Evolutionary conservation across 2,888 invertebrate species (phyloP).

Genomic region (Diploptera punctata): DNA sequence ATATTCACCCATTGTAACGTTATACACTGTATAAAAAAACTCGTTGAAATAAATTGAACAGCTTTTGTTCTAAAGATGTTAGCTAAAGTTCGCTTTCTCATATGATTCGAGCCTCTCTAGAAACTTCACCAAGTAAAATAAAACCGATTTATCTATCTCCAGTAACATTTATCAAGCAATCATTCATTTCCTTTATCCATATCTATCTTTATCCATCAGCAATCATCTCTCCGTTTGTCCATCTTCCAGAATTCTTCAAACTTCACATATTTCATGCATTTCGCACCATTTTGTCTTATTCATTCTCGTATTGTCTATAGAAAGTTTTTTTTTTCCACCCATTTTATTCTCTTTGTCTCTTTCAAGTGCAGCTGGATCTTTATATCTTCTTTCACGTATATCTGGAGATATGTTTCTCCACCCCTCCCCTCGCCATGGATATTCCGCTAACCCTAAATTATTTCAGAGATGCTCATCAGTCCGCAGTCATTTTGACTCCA

Average conservation of each 20-base stretch:
- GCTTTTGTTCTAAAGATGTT: too few relatives aligned
- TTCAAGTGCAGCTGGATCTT: background rate
- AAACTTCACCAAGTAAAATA: background rate
- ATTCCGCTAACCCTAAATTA: background rate
- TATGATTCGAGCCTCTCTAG: too few relatives aligned
- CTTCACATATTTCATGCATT: slow-evolving; percentile 4
- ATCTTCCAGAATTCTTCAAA: background rate
- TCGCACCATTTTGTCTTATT: background rate
- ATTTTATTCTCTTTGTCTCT: background rate
- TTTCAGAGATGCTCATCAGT: slow-evolving; percentile 1
- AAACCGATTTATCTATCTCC: background rate
- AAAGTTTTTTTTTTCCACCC: background rate
- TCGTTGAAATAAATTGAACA: too few relatives aligned
- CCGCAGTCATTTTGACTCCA: background rate
- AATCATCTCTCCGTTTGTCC: slow-evolving; percentile 18
- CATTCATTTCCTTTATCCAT: background rate
- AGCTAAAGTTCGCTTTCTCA: too few relatives aligned
- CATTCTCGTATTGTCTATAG: background rate
- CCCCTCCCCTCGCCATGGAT: too few relatives aligned
- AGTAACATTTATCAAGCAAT: background rate
- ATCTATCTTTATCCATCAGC: slow-evolving; percentile 22
- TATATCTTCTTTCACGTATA: background rate
- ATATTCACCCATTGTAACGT: too few relatives aligned
- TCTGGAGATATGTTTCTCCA: too few relatives aligned
- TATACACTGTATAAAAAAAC: too few relatives aligned